phyloP scores from a whole-genome alignment of 2,113 vertebrate genomes.

The Haliaeetus leucogaster region DNA sequence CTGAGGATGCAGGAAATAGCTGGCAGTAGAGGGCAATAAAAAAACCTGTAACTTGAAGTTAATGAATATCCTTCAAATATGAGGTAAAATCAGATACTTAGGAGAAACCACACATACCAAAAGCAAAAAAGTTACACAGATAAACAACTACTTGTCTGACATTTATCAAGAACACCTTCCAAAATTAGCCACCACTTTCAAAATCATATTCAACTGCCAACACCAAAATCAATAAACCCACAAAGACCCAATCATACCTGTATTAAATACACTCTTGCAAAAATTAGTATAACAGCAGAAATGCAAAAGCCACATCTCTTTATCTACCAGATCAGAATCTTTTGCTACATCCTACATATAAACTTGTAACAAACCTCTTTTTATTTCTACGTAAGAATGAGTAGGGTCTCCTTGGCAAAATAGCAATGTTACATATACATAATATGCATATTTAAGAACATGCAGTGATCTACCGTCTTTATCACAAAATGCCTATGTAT shows the following conservation, averaged over 20 bases:
- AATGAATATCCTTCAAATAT: not conserved
- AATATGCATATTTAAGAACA: not conserved
- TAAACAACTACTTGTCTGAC: not conserved
- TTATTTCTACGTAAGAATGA: not conserved
- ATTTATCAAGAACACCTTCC: not conserved
- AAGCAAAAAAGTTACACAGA: not conserved
- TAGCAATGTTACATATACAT: not conserved
- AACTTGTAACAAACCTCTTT: not conserved
- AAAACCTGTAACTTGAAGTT: not conserved
- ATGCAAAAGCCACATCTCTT: not conserved
- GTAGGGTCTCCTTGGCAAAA: not conserved
- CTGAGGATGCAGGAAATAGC: not conserved
- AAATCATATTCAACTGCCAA: not conserved
- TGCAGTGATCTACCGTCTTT: not conserved
- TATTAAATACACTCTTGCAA: not conserved
- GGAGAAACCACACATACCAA: not conserved
- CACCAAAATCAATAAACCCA: not conserved
- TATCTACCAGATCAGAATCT: not conserved
- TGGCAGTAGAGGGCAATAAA: not conserved
- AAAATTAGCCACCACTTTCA: not conserved
- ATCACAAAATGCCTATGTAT: not conserved
- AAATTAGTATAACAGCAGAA: not conserved
- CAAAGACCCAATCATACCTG: not conserved
- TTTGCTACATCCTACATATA: not conserved
- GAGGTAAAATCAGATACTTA: not conserved